Base-by-base conservation (phyloP, 2,113 vertebrate genomes). In the Fukomys damarensis region DNA sequence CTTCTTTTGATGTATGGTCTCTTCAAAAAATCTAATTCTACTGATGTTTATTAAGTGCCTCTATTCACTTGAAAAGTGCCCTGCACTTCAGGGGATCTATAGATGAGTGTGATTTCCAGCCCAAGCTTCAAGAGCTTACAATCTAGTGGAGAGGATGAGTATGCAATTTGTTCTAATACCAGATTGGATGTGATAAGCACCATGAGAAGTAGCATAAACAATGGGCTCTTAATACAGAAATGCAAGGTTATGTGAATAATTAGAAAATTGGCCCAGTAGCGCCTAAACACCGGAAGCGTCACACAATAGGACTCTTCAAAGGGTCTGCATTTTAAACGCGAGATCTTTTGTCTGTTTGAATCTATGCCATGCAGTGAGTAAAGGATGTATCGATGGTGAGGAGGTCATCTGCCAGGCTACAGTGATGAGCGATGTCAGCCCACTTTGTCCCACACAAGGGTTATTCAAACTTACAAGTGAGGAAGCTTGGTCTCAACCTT, bases 1-100 rank as follows among this genome's bases (percentile, higher is more conserved):
- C 81, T 96, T 97, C 84, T 96, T 96, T 96, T 94, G 97, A 98
- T 97, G 84, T 94, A 97, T 96, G 84, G 76, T 90, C 92, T 98
- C 97, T 98, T 97, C 56, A 98, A 97, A 97, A 96, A 95, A 95
- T 97, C 87, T 95, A 95, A 97, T 97, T 94, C 89, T 84, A 59
- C 96, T 96, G 93, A 93, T 96, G 93, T 93, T 97, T 97, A 96
- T 98, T 95, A 97, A 98, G 97, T 95, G 95, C 87, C 63, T 93
- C 95, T 97, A 85, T 97, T 96, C 97, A 94, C 84, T 98, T 77
- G 80, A 43, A 95, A 91, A 96, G 93, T 87, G 90, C 92, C 17
- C 59, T 74, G 32, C 96, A 52, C 97, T 97, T 97, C 95, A 97
- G 97, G 91, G 94, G 46, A 92, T 87, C 96, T 68, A 56, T 3